Evolutionary conservation across 2,113 vertebrate genomes (phyloP).

Genomic region (Laticauda colubrina): DNA sequence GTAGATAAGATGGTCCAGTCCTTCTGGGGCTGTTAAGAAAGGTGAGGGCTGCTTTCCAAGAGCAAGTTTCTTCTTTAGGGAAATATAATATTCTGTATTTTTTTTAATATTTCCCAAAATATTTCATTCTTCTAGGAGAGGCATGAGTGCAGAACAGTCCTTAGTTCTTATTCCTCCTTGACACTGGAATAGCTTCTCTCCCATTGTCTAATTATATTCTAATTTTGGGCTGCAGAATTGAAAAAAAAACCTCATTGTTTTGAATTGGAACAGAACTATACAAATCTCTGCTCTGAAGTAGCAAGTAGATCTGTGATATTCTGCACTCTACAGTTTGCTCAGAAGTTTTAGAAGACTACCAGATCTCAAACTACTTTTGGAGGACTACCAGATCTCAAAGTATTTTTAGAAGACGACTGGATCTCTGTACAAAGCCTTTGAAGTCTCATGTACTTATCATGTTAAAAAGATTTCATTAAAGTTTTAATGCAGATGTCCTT

Average conservation of each 20-base stretch:
- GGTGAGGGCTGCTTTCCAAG: too few relatives aligned
- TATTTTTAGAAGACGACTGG: constrained; percentile 67
- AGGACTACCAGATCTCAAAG: constrained; percentile 71
- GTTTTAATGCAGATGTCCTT: constrained; percentile 76
- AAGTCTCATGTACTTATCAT: constrained; percentile 77
- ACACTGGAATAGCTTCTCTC: neutral
- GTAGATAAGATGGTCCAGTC: too few relatives aligned
- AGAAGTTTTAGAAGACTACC: constrained; percentile 66
- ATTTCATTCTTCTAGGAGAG: too few relatives aligned
- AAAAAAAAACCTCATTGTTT: neutral
- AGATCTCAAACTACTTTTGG: constrained; percentile 68
- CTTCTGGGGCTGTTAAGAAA: too few relatives aligned
- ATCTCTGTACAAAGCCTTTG: constrained; percentile 73
- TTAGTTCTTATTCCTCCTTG: neutral
- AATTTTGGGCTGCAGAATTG: neutral
- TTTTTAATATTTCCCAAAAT: too few relatives aligned
- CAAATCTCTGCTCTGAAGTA: constrained; percentile 27
- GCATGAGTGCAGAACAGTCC: too few relatives aligned
- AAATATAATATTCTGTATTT: too few relatives aligned
- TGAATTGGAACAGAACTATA: constrained; percentile 40
- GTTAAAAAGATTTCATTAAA: constrained; percentile 80
- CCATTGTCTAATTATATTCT: neutral
- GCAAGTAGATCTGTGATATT: constrained; percentile 30
- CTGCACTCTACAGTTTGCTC: constrained; percentile 53
- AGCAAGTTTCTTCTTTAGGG: too few relatives aligned